Evolutionary conservation across 2,888 invertebrate species (phyloP).

Genomic region (Euproctis similis): DNA sequence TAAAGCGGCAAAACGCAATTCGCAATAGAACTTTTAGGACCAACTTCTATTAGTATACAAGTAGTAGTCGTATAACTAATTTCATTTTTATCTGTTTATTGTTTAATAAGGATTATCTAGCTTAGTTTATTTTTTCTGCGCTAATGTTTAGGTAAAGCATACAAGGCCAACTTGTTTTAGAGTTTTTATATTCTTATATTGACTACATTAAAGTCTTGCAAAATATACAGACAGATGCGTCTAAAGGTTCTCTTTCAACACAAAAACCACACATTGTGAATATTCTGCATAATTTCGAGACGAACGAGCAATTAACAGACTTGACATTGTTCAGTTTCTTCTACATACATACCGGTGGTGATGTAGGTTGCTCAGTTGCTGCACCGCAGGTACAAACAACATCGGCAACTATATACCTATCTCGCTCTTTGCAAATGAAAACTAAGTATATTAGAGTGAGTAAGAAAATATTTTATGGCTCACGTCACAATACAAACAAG

Average conservation of each 20-base stretch:
- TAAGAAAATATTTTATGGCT: conserved; percentile 34
- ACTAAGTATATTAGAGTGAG: conserved; percentile 28
- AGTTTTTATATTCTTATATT: background rate
- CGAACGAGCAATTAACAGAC: conserved; percentile 48
- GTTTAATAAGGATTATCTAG: too few species aligned
- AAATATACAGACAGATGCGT: conserved; percentile 11
- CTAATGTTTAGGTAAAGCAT: too few species aligned
- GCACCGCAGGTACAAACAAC: conserved; percentile 54
- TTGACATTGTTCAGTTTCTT: conserved; percentile 58
- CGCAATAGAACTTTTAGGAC: too few species aligned
- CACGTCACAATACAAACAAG: conserved; percentile 69
- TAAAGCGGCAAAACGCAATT: too few species aligned
- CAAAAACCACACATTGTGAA: conserved; percentile 23
- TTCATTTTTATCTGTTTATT: too few species aligned
- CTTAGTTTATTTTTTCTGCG: too few species aligned
- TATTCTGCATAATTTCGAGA: conserved; percentile 52
- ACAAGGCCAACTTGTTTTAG: too few species aligned
- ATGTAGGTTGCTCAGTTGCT: conserved; percentile 74
- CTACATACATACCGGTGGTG: conserved; percentile 50
- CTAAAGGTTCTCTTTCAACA: conserved; percentile 7
- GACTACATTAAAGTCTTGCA: too few species aligned
- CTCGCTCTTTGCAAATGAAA: conserved; percentile 28
- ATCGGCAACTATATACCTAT: conserved; percentile 25
- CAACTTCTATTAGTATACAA: too few species aligned
- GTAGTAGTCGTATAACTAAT: too few species aligned